phyloP scores from a whole-genome alignment of 1,140 invertebrate genomes.

The Tyrophagus putrescentiae region DNA sequence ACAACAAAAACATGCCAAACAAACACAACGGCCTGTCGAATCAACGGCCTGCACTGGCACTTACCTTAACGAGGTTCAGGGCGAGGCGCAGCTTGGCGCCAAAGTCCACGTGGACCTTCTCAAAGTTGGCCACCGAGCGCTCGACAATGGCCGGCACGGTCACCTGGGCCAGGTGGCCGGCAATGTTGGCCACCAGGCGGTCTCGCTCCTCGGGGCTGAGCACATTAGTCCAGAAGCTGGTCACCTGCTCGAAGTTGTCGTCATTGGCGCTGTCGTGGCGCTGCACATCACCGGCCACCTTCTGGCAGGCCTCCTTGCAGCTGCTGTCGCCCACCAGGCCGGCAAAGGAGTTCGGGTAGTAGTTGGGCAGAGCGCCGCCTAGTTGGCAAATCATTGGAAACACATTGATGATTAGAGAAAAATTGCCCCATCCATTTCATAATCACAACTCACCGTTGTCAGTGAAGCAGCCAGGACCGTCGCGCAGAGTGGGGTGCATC shows the following conservation, averaged over 20 bases:
- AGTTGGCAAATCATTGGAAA: too few species aligned
- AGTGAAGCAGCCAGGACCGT: slow-evolving; percentile 47
- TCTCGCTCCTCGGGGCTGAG: slow-evolving; percentile 53
- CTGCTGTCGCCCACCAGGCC: slow-evolving; percentile 10
- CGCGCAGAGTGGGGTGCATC: slow-evolving; percentile 64
- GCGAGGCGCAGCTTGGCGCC: slow-evolving; percentile 27
- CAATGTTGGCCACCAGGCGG: slow-evolving; percentile 64
- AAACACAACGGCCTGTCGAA: neutral
- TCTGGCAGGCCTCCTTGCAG: slow-evolving; percentile 23
- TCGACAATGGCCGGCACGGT: slow-evolving; percentile 69
- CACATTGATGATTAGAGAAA: too few species aligned
- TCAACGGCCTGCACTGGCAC: neutral
- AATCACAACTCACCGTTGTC: too few species aligned
- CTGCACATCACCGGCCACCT: slow-evolving; percentile 29
- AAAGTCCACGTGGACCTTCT: slow-evolving; percentile 36
- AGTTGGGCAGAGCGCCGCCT: slow-evolving; percentile 28
- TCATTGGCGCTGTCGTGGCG: slow-evolving; percentile 66
- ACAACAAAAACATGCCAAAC: neutral
- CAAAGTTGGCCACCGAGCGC: slow-evolving; percentile 36
- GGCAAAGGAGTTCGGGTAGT: slow-evolving; percentile 24
- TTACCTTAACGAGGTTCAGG: slow-evolving; percentile 14
- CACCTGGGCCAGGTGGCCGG: slow-evolving; percentile 47
- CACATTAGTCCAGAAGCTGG: slow-evolving; percentile 56
- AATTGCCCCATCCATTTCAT: too few species aligned
- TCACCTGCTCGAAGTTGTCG: slow-evolving; percentile 76